These are phyloP conservation scores for Jordanella pulchra DNA, from an alignment of 2,797 vertebrate species.

Conservation along the genomic window DNA sequence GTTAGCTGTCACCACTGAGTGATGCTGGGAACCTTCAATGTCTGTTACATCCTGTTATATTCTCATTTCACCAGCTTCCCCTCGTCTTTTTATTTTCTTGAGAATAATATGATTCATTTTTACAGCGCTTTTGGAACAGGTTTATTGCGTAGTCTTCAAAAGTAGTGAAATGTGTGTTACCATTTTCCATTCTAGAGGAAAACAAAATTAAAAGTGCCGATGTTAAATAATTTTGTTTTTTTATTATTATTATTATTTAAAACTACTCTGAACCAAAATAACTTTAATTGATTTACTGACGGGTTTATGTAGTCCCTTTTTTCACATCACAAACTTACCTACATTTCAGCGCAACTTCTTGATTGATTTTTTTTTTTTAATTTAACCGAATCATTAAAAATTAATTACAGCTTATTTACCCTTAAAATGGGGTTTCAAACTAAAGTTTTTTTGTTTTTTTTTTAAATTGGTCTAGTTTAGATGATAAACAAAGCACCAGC, in stretches of 20 bases:
- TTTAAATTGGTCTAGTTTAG: not conserved
- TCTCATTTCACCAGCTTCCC: not conserved
- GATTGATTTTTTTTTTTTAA: not conserved
- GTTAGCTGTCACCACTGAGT: constrained; percentile 14
- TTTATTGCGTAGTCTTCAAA: not conserved
- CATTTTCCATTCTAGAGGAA: not conserved
- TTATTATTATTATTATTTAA: not conserved
- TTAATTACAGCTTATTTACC: too few relatives aligned
- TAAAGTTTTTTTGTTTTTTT: not conserved
- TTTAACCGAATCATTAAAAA: not conserved
- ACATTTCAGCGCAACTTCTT: not conserved
- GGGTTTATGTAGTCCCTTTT: not conserved
- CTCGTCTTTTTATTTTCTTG: too few relatives aligned
- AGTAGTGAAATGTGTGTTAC: not conserved
- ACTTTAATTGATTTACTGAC: not conserved
- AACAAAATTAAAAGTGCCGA: not conserved
- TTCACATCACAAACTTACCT: not conserved
- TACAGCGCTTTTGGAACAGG: not conserved
- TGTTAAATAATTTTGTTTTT: not conserved
- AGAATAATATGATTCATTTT: not conserved
- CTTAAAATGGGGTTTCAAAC: not conserved
- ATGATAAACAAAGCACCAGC: not conserved
- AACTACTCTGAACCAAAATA: not conserved
- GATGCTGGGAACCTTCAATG: not conserved
- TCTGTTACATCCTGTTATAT: constrained; percentile 30